phyloP scores from a whole-genome alignment of 2,113 vertebrate species.

The Ptilonorhynchus violaceus region DNA sequence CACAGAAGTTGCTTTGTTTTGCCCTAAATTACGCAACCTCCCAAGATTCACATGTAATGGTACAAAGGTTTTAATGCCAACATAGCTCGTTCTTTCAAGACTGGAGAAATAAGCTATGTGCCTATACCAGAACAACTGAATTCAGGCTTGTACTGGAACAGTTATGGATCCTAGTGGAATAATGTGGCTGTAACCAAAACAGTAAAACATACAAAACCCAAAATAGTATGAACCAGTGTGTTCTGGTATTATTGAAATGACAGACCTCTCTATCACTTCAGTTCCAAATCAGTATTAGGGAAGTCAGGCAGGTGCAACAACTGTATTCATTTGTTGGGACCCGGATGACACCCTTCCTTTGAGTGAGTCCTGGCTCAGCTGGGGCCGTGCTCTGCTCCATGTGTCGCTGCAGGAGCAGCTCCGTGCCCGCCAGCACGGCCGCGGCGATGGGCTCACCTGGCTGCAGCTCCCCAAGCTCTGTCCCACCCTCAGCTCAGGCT shows the following conservation, averaged over 20 bases:
- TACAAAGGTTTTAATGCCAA: background rate
- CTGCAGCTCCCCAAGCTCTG: background rate
- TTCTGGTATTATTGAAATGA: background rate
- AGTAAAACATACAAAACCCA: background rate
- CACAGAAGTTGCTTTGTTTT: constrained; percentile 8
- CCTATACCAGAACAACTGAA: background rate
- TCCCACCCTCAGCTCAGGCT: background rate
- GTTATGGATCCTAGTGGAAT: background rate
- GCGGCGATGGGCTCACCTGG: rapidly evolving
- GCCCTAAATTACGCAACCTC: background rate
- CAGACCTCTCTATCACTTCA: background rate
- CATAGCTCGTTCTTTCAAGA: background rate
- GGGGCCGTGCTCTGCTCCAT: rapidly evolving
- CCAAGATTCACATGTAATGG: background rate
- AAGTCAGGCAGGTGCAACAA: background rate
- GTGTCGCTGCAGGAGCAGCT: rapidly evolving
- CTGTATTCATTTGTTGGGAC: background rate
- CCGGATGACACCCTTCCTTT: background rate
- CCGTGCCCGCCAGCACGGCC: rapidly evolving
- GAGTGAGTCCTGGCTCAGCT: rapidly evolving
- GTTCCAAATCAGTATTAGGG: background rate
- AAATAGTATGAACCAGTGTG: background rate
- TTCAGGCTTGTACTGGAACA: background rate
- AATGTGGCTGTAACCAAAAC: background rate
- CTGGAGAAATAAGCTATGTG: background rate